Evolutionary conservation across 2,113 vertebrate species (phyloP).

Genomic region (Vulpes lagopus): DNA sequence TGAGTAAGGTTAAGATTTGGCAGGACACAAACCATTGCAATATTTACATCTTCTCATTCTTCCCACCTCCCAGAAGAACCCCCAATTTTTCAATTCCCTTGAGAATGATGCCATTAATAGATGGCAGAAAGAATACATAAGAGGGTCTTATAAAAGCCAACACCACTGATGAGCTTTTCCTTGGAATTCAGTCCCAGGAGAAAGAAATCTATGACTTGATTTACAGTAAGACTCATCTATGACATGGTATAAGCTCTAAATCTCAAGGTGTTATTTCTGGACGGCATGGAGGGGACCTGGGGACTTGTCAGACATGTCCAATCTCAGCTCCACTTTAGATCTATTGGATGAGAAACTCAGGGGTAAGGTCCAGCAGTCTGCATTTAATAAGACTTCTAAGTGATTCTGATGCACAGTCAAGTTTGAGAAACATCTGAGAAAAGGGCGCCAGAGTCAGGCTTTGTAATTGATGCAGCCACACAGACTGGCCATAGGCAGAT

Average conservation of each 20-base stretch:
- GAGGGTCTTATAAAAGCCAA: neutral
- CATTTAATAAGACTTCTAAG: neutral
- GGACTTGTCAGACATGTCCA: neutral
- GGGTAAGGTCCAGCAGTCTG: neutral
- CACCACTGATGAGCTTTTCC: neutral
- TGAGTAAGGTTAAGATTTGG: neutral
- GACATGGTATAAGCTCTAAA: neutral
- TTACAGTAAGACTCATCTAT: neutral
- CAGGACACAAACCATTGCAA: neutral
- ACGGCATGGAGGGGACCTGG: neutral
- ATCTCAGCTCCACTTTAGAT: neutral
- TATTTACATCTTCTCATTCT: neutral
- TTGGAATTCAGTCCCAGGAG: neutral
- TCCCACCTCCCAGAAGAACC: fast-evolving
- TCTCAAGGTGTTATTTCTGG: neutral
- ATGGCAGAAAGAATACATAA: neutral
- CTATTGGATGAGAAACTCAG: neutral
- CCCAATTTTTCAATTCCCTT: neutral
- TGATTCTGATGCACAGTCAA: neutral
- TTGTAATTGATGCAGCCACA: fast-evolving
- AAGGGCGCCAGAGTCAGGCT: neutral
- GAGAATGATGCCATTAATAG: neutral
- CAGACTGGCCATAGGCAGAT: neutral
- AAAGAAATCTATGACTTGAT: neutral
- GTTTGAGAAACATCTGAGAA: neutral